A percentile compares a stretch with the other conserved stretches of the same genome.
Evolutionary conservation across 23 tunicate genomes (phyloP).

Genomic region (Styela clava): DNA sequence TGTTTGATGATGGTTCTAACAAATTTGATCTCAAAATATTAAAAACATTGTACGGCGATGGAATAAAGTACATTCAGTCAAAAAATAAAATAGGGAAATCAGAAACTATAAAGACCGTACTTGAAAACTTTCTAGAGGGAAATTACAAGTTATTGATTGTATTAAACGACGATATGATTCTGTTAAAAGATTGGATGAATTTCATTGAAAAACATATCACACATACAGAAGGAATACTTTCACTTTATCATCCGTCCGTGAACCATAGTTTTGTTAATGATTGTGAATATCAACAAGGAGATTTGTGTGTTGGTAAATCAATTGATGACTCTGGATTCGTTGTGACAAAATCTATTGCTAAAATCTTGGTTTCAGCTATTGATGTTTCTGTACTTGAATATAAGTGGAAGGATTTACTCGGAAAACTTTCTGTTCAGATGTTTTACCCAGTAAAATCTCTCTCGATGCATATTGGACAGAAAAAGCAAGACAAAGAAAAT

Average conservation of each 20-base stretch:
- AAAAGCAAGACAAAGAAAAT: neutral
- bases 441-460: neutral
- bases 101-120: neutral
- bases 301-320: neutral
- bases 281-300: neutral
- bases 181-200: neutral
- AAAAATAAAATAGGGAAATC: neutral
- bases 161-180: neutral
- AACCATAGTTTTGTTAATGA: neutral
- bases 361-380: neutral
- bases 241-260: conserved; percentile 11
- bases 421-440: neutral
- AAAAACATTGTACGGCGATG: neutral
- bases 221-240: neutral
- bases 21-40: neutral
- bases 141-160: neutral
- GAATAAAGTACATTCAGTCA: neutral
- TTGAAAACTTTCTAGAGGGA: neutral
- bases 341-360: neutral
- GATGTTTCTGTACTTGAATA: neutral
- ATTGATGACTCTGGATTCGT: neutral
- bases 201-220: neutral
- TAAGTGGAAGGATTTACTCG: neutral
- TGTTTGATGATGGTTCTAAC: neutral
- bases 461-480: conserved; percentile 2